Evolutionary conservation across 2,113 vertebrate species (phyloP).

Genomic region (Narcine bancroftii): DNA sequence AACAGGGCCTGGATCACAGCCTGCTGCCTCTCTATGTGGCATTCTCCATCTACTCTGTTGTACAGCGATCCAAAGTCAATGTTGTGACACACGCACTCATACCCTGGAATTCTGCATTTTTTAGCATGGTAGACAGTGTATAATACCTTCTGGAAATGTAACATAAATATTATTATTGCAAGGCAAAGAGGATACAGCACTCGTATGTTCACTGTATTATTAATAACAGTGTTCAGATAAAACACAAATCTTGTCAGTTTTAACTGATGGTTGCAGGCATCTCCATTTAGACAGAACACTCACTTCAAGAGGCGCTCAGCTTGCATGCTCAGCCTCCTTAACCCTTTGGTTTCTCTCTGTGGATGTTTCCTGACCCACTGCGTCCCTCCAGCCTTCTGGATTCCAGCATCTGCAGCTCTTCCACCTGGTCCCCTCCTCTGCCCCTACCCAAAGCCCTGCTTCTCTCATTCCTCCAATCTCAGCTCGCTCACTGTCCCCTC

Average conservation of each 20-base stretch:
- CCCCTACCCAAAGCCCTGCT: too few relatives aligned
- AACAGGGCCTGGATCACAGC: constrained; percentile 44
- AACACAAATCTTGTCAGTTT: constrained; percentile 70
- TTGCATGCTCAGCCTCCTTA: constrained; percentile 15
- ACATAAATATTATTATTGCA: constrained; percentile 45
- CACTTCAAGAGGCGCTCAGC: neutral
- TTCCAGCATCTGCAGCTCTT: too few relatives aligned
- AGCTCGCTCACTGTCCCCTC: neutral
- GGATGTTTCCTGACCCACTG: too few relatives aligned
- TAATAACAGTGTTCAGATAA: constrained; percentile 73
- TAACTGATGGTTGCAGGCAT: constrained; percentile 61
- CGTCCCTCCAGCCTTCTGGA: too few relatives aligned
- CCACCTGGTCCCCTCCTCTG: neutral
- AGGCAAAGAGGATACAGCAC: constrained; percentile 60
- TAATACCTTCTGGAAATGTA: constrained; percentile 24
- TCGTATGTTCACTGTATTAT: constrained; percentile 71
- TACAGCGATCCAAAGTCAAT: constrained; percentile 26
- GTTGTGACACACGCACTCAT: constrained; percentile 22
- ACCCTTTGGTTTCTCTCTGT: too few relatives aligned
- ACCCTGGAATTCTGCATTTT: constrained; percentile 25
- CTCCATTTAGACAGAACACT: constrained; percentile 48
- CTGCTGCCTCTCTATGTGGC: constrained; percentile 50
- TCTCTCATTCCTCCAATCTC: constrained; percentile 27
- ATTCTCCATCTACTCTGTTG: constrained; percentile 40
- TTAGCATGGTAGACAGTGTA: constrained; percentile 2